Conservation (phyloP, 2,888 invertebrate species). For the Epinotia demarniana region DNA sequence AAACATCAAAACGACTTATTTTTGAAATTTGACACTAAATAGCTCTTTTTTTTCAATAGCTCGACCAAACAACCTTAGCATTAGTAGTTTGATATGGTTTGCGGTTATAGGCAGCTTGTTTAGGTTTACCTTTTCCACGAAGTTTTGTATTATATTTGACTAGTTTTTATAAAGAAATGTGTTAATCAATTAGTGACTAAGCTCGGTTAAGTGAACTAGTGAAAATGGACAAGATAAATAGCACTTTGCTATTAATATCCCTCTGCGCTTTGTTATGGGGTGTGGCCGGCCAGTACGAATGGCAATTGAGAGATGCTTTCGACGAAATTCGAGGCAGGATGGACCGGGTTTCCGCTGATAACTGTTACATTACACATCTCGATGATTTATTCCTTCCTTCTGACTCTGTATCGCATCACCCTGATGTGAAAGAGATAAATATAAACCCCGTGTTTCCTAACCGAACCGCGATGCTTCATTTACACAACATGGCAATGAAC, state of each 20-base stretch:
- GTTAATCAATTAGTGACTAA: slow-evolving; percentile 29
- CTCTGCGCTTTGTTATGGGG: slow-evolving; percentile 82
- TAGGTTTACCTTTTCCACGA: background rate
- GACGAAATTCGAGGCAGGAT: slow-evolving; percentile 94
- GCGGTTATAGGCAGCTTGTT: slow-evolving; percentile 16
- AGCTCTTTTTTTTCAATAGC: slow-evolving; percentile 24
- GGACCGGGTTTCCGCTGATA: slow-evolving; percentile 93
- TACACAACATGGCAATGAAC: slow-evolving; percentile 98
- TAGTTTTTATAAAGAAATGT: slow-evolving; percentile 36
- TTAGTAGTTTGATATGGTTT: slow-evolving; percentile 2
- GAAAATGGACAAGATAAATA: slow-evolving; percentile 72
- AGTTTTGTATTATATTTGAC: slow-evolving; percentile 28
- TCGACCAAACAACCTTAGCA: background rate
- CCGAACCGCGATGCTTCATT: slow-evolving; percentile 95
- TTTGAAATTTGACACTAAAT: slow-evolving; percentile 25
- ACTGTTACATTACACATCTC: slow-evolving; percentile 94
- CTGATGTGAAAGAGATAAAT: slow-evolving; percentile 96
- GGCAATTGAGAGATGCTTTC: slow-evolving; percentile 95
- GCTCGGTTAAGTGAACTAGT: slow-evolving; percentile 47
- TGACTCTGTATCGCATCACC: slow-evolving; percentile 95
- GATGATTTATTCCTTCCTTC: slow-evolving; percentile 93
- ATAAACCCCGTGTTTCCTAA: slow-evolving; percentile 98
- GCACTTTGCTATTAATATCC: slow-evolving; percentile 67
- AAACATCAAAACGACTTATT: slow-evolving; percentile 21
- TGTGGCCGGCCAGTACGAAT: slow-evolving; percentile 94